A percentile compares a stretch with the other conserved stretches of the same genome.
Evolutionary conservation across 2,113 vertebrate genomes (phyloP).

Genomic region (Rissa tridactyla): DNA sequence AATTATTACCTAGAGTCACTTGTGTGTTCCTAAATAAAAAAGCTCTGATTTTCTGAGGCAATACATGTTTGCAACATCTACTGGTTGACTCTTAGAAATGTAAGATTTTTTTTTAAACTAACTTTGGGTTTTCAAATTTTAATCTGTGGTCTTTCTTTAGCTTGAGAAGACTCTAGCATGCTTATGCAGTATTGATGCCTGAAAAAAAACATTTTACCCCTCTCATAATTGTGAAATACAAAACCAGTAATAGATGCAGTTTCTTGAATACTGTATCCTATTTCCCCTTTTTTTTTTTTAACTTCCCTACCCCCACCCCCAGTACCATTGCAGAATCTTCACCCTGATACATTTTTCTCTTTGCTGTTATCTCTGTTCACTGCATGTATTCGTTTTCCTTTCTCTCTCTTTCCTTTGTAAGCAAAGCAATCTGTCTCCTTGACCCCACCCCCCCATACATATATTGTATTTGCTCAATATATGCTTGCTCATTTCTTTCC

Average conservation of each 20-base stretch:
- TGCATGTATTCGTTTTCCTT: background rate
- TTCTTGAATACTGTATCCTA: background rate
- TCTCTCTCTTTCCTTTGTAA: background rate
- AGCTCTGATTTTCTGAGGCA: background rate
- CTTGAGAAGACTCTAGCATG: background rate
- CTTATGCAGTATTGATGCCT: background rate
- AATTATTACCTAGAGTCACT: background rate
- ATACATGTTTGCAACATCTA: background rate
- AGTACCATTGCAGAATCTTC: background rate
- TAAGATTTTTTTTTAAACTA: background rate
- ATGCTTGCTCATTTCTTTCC: background rate
- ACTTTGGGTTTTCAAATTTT: background rate
- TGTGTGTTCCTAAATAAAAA: background rate
- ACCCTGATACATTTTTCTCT: background rate
- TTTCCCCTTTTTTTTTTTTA: background rate
- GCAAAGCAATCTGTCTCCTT: background rate
- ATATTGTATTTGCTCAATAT: no score
- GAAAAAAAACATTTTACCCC: background rate
- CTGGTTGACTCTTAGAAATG: background rate
- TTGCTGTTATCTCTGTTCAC: background rate
- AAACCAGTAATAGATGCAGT: background rate
- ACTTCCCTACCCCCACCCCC: background rate
- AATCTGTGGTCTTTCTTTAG: background rate
- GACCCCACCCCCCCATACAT: background rate
- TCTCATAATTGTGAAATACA: background rate